Base-by-base conservation (phyloP, 2,888 invertebrate genomes). In the Synergus gifuensis region DNA sequence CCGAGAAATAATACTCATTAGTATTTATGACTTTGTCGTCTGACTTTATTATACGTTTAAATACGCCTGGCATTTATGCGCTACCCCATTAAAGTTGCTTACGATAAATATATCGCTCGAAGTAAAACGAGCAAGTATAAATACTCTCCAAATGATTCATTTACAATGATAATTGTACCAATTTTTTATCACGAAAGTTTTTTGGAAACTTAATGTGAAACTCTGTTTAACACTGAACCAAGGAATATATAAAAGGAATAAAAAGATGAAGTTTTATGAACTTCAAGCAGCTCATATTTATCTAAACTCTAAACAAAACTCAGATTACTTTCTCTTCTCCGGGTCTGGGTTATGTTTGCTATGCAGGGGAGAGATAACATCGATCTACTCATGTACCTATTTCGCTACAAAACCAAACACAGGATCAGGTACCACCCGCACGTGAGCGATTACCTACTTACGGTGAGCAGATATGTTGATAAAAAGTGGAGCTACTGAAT, bases 271-370 rank as follows among this genome's bases (percentile, higher is more conserved):
- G 4, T 11, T 46, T 46, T 28, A 22, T 73, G 54, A 73, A 73
- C 73, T 54, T 73, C 73, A 54, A 36, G 18, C 42, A 42, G 42
- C n/a, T 42, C 18, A 40, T 36, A n/a, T 54, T 36, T 49, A 73
- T 73, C n/a, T 73, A 58, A 78, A 82, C 81, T 40, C 49, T 73
- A 73, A 77, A 82, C 81, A 66, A 73, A 81, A 81, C 79, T 80
- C 79, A 44, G 79, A 79, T 82, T 82, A 82, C 84, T 84, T 84
- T 84, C 84, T 79, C 80, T 80, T 81, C 79, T 77, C 79, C 79
- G 78, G 80, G 82, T 82, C 81, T 82, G 49, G 79, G 81, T 81
- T 82, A 78, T 82, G 81, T 82, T 84, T 84, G 81, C 79, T 78
- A 78, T 81, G 79, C 83, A 73, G 79, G 79, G 60, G 63, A 16